A percentile compares a stretch with the other conserved stretches of the same genome.
These are phyloP conservation scores for Cantharis nigra DNA, from an alignment of 2,888 invertebrate species.

Conservation along the genomic window DNA sequence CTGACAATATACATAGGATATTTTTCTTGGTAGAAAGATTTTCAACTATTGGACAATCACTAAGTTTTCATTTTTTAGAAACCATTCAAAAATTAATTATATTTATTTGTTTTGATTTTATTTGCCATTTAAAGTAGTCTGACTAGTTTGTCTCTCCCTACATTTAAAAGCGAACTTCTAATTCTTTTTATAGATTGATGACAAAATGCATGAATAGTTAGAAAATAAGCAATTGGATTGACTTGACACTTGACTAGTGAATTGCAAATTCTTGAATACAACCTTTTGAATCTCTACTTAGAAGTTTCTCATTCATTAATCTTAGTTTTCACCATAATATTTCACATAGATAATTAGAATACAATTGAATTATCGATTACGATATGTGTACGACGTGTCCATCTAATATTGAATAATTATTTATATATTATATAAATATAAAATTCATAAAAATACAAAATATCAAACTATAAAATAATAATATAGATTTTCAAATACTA, in stretches of 20 bases:
- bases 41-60: no score
- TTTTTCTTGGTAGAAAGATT: no score
- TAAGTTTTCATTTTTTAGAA: no score
- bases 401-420: background rate
- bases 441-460: background rate
- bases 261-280: conserved; percentile 34
- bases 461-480: background rate
- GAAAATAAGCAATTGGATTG: conserved; percentile 36
- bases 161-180: background rate
- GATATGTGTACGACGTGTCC: background rate
- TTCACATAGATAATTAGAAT: background rate
- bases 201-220: conserved; percentile 23
- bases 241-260: conserved; percentile 38
- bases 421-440: background rate
- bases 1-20: no score
- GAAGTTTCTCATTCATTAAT: conserved; percentile 21
- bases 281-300: conserved; percentile 10
- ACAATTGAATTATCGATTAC: background rate
- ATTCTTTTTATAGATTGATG: conserved; percentile 39
- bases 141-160: background rate
- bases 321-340: conserved; percentile 14
- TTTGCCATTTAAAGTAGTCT: no score
- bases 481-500: background rate
- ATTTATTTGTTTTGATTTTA: no score
- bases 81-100: no score